Percentiles rank a stretch among this genome's conserved stretches.
These are phyloP conservation scores for Eueides isabella DNA, from an alignment of 1,140 invertebrate species.

Conservation along the genomic window DNA sequence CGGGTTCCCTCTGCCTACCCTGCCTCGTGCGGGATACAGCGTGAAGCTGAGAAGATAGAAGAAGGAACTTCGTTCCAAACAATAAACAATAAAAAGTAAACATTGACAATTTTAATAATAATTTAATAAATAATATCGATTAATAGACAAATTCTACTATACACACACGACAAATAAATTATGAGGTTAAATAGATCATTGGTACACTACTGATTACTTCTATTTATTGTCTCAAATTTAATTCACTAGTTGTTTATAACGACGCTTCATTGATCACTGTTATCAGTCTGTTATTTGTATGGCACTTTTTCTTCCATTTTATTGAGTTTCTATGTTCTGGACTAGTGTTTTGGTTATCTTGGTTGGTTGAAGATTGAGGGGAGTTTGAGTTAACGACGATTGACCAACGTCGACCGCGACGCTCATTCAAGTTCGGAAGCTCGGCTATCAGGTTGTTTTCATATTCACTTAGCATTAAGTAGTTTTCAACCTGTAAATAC, in stretches of 20 bases:
- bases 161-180: slow-evolving; percentile 80
- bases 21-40: no score
- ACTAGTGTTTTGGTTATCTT: slow-evolving; percentile 46
- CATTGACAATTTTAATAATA: slow-evolving; percentile 52
- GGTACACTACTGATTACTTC: slow-evolving; percentile 61
- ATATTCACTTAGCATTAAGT: slow-evolving; percentile 93
- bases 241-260: slow-evolving; percentile 76
- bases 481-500: slow-evolving; percentile 86
- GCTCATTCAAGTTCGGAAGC: slow-evolving; percentile 87
- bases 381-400: slow-evolving; percentile 76
- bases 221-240: slow-evolving; percentile 76
- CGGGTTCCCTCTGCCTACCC: no score
- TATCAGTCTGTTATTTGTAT: slow-evolving; percentile 85
- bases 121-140: slow-evolving; percentile 80
- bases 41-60: no score
- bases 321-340: slow-evolving; percentile 64
- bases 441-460: slow-evolving; percentile 93
- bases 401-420: slow-evolving; percentile 87
- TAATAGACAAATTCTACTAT: slow-evolving; percentile 76
- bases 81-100: slow-evolving; percentile 20
- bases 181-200: slow-evolving; percentile 79
- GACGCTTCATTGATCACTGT: slow-evolving; percentile 89
- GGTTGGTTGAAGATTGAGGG: slow-evolving; percentile 54
- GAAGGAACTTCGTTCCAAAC: no score
- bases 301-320: slow-evolving; percentile 81